Evolutionary conservation across 2,888 invertebrate species (phyloP), one percentile per base, ranked within the genome.

Genomic region (Sphinx pinastri): DNA sequence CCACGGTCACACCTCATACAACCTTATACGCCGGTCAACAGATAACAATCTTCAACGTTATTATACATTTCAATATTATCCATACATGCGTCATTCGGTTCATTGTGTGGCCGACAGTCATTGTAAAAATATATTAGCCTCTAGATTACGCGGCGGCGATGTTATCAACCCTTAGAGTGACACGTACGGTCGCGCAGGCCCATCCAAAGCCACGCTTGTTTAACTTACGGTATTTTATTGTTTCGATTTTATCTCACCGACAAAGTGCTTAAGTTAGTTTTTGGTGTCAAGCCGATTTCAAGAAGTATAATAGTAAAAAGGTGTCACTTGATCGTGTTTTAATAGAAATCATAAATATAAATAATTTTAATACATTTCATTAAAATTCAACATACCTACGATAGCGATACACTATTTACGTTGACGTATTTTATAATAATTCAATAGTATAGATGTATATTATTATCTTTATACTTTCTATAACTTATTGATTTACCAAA

Each of bases 111-210:
- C 25, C 52, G 60, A 63, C 71, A 57, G 13, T 68, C 52, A 60
- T 68, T 59, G 66, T 69, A 66, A 54, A 63, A 71, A 58, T 71
- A 66, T 66, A 71, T 71, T 68, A 60, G 67, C 68, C 69, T 68
- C 77, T 70, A 72, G 72, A 73, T 75, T 76, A 77, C 75, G 75
- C 75, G 71, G 70, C 71, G 47, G 59, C 71, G 75, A 77, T 75
- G 68, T 69, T 74, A 77, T 75, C 75, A 60, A 63, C 49, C 66
- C 57, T 19, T 54, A 19, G 45, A 68, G 68, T 66, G 71, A 69
- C 70, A 69, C 63, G 16, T 58, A 12, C 71, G 45, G 70, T 57
- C 72, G 68, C 68, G 72, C 72, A 74, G 74, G 74, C 69, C 75
- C 59, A 45, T 70, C 67, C 70, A 19, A 47, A 67, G 58, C 70